These are phyloP conservation scores for Nycticebus coucang DNA, from an alignment of 2,113 vertebrate genomes.

Conservation along the genomic window DNA sequence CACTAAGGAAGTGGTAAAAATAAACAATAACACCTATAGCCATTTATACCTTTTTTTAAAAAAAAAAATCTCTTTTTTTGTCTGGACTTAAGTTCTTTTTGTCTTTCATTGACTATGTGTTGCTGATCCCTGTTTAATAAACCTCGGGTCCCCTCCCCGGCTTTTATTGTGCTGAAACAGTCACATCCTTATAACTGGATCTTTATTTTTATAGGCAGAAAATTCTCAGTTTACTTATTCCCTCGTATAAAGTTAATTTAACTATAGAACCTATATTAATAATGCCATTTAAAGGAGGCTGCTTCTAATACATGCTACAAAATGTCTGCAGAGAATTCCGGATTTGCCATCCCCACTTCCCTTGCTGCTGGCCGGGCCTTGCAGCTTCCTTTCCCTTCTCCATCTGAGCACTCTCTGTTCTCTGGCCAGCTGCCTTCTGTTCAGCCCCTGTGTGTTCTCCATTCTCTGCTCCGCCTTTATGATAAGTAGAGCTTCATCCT, in stretches of 20 bases:
- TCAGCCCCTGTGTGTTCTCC: conserved; percentile 23
- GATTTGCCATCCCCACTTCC: background rate
- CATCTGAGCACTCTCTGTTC: conserved; percentile 53
- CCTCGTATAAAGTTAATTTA: conserved; percentile 56
- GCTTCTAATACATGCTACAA: background rate
- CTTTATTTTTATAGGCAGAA: conserved; percentile 71
- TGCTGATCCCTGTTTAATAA: background rate
- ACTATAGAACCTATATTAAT: background rate
- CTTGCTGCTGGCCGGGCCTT: background rate
- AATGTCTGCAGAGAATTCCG: conserved; percentile 17
- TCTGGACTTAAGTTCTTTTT: conserved; percentile 25
- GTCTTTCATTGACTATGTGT: background rate
- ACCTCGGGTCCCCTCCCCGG: background rate
- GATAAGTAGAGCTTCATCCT: conserved; percentile 35
- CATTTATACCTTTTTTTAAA: background rate
- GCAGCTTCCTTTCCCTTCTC: background rate
- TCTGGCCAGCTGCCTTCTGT: conserved; percentile 56
- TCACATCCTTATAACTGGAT: conserved; percentile 21
- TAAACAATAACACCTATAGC: background rate
- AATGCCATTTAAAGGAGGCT: conserved; percentile 49
- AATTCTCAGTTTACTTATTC: conserved; percentile 28
- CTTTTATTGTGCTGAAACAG: background rate
- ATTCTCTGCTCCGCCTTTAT: conserved; percentile 23
- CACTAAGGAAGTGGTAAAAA: background rate
- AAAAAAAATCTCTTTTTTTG: background rate